Conservation (phyloP, 2,888 invertebrate species). For the Vandiemenella viatica region DNA sequence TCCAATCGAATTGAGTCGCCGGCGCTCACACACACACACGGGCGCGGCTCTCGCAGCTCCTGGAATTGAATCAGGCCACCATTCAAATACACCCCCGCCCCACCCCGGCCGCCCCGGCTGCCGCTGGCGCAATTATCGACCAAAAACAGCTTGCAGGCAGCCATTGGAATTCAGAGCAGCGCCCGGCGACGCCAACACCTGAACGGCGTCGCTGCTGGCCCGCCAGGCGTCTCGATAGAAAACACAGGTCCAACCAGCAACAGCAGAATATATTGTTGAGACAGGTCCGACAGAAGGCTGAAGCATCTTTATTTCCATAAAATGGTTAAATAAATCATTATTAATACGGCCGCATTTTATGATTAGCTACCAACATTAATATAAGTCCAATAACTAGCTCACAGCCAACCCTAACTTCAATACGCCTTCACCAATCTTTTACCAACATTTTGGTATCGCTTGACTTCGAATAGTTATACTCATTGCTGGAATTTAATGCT, state of each 20-base stretch:
- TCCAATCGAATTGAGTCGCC: slow-evolving; percentile 13
- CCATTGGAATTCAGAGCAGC: not conserved
- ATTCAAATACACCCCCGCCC: slow-evolving; percentile 8
- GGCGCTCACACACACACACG: not conserved
- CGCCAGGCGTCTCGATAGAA: not conserved
- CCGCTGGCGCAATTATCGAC: slow-evolving; percentile 3
- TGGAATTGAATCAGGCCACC: slow-evolving; percentile 12
- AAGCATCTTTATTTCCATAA: too few relatives aligned
- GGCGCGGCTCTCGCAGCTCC: not conserved
- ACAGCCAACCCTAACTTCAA: too few relatives aligned
- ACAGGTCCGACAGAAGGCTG: too few relatives aligned
- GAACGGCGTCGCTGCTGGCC: not conserved
- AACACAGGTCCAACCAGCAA: not conserved
- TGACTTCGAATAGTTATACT: too few relatives aligned
- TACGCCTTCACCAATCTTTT: too few relatives aligned
- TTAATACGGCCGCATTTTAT: too few relatives aligned
- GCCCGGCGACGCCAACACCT: not conserved
- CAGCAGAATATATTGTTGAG: not conserved
- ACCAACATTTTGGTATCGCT: too few relatives aligned
- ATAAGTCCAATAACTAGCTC: too few relatives aligned
- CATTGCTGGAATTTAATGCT: too few relatives aligned
- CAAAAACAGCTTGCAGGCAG: slow-evolving; percentile 1
- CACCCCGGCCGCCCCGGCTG: not conserved
- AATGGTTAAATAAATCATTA: too few relatives aligned
- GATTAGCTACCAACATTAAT: too few relatives aligned